phyloP scores from a whole-genome alignment of 2,797 vertebrate genomes.

The Octomys mimax region DNA sequence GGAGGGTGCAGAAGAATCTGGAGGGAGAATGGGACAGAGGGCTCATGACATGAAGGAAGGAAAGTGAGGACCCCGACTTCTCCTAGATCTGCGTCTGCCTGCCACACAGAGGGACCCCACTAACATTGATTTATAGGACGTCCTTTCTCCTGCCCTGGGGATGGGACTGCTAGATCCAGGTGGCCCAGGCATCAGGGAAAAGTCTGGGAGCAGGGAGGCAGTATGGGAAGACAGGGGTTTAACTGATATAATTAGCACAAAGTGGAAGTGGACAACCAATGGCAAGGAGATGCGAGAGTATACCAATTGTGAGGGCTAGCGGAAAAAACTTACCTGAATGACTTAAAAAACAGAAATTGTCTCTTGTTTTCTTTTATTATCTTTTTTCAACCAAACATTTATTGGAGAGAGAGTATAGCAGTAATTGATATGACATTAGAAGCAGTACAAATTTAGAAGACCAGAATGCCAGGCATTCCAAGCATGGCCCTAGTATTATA shows the following conservation, averaged over 20 bases:
- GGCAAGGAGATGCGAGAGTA: neutral
- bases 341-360: neutral
- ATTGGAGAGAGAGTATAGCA: no score
- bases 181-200: neutral
- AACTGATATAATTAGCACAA: neutral
- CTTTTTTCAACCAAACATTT: no score
- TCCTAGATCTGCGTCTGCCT: neutral
- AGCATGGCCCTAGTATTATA: no score
- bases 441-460: no score
- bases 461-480: no score
- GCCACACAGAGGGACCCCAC: neutral
- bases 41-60: neutral
- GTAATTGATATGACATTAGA: no score
- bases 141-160: neutral
- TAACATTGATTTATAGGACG: neutral
- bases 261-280: neutral
- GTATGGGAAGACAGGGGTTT: neutral
- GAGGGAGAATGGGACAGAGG: neutral
- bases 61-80: neutral
- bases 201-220: neutral
- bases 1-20: neutral
- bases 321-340: neutral
- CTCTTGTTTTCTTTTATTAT: no score
- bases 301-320: neutral
- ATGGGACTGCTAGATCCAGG: neutral